phyloP scores from a whole-genome alignment of 1,140 invertebrate species.

The Zophobas morio region DNA sequence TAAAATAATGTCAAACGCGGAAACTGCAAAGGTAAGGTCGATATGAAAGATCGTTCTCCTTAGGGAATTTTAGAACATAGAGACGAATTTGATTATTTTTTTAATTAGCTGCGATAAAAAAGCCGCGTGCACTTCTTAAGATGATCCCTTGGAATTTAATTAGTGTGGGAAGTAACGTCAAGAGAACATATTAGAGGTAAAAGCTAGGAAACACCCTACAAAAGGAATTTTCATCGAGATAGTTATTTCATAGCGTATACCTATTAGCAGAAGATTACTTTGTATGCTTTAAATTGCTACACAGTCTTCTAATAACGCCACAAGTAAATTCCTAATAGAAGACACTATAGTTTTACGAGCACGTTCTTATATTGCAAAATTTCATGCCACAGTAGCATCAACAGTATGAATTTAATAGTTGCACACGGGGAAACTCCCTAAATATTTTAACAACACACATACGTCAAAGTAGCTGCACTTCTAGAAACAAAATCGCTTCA shows the following conservation, averaged over 20 bases:
- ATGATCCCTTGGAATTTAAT: slow-evolving; percentile 8
- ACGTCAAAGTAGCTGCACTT: slow-evolving; percentile 27
- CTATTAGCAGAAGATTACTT: no score
- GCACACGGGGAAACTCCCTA: slow-evolving; percentile 26
- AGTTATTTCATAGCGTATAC: no score
- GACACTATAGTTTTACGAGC: slow-evolving; percentile 28
- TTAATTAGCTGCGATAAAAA: not conserved
- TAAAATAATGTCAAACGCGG: not conserved
- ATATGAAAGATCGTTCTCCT: not conserved
- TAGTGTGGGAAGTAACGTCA: not conserved
- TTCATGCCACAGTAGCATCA: slow-evolving; percentile 19
- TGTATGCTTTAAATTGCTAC: not conserved
- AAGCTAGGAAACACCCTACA: not conserved
- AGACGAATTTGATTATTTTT: not conserved
- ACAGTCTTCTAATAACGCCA: not conserved
- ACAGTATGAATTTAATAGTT: slow-evolving; percentile 19
- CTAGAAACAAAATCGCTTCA: slow-evolving; percentile 8
- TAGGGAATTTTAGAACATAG: not conserved
- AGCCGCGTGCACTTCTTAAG: not conserved
- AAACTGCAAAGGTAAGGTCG: not conserved
- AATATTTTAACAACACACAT: slow-evolving; percentile 43
- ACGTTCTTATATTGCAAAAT: slow-evolving; percentile 37
- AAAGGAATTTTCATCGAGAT: not conserved
- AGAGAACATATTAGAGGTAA: not conserved
- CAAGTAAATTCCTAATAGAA: slow-evolving; percentile 8